Base-by-base conservation (phyloP, 2,113 vertebrate genomes). In the Elachura formosa region DNA sequence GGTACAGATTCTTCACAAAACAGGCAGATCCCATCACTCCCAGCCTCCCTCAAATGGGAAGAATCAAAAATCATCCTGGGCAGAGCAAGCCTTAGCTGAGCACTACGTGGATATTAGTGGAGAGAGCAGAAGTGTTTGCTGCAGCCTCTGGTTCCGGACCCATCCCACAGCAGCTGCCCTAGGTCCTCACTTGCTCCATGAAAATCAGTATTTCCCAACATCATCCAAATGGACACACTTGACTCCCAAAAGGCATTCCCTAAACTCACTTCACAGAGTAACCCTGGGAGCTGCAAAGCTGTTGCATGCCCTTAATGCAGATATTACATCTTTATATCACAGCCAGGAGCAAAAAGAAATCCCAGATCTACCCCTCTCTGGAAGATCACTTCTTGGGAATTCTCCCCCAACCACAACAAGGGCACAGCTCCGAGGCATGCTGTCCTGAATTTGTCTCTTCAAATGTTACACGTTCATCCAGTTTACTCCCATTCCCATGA, bases 121-220 rank as follows among this genome's bases (percentile, higher is more conserved):
- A 36, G 46, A 12, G 2, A 62, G 16, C 54, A 46, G 72, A 38
- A 31, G 48, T 8, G 0, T 9, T 31, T 40, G 28, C 24, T 69
- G 3, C 26, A 10, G 26, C 54, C n/a, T 23, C 46, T 12, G 28
- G 12, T 5, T 34, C 40, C 36, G 0, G 6, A 7, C 25, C 25
- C 22, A 17, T 7, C 14, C 48, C 3, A 2, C 0, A 21, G 29
- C 49, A 4, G 1, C 56, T 36, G 46, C 12, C 23, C 23, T 0
- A 0, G 16, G 25, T 22, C 49, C n/a, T 23, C 25, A 2, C 25
- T 51, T 73, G 38, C 55, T 28, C 36, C 43, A 4, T 4, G 38
- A 58, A 58, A 89, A 56, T 8, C 34, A 16, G 23, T 5, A 3
- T 20, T 88, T 61, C 21, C 49, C 45, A 36, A 0, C 15, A 1